Percentiles rank a stretch among this genome's conserved stretches.
phyloP scores from a whole-genome alignment of 2,888 invertebrate genomes.

The Penaeus monodon region DNA sequence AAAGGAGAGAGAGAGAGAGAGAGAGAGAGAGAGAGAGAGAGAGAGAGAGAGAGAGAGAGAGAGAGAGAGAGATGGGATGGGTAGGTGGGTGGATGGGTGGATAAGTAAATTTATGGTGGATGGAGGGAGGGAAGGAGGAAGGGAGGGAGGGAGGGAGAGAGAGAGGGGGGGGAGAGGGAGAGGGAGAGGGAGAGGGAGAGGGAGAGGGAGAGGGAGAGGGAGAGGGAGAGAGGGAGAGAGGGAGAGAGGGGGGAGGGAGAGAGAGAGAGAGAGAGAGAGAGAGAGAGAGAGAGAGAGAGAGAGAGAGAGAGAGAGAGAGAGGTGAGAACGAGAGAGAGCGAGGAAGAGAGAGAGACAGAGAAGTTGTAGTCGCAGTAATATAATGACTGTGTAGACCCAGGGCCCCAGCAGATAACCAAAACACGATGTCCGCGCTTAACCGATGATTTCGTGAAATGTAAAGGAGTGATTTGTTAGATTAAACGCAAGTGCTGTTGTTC shows the following conservation, averaged over 20 bases:
- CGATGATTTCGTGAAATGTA: too few species aligned
- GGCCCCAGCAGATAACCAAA: too few species aligned
- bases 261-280: constrained; percentile 30
- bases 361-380: too few species aligned
- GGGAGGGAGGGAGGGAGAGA: neutral
- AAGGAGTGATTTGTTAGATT: neutral
- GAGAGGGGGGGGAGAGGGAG: neutral
- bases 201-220: neutral
- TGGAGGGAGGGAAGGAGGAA: neutral
- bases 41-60: too few species aligned
- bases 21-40: too few species aligned
- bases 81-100: too few species aligned
- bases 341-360: neutral
- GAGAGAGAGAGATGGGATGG: too few species aligned
- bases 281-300: neutral
- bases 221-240: neutral
- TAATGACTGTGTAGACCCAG: too few species aligned
- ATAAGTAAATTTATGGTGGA: neutral
- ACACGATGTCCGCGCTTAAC: too few species aligned
- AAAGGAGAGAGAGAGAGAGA: too few species aligned
- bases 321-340: neutral
- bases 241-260: neutral
- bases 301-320: too few species aligned
- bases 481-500: neutral
- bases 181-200: neutral